Evolutionary conservation across 2,797 vertebrate species (phyloP).

Genomic region (Liparis tanakae): DNA sequence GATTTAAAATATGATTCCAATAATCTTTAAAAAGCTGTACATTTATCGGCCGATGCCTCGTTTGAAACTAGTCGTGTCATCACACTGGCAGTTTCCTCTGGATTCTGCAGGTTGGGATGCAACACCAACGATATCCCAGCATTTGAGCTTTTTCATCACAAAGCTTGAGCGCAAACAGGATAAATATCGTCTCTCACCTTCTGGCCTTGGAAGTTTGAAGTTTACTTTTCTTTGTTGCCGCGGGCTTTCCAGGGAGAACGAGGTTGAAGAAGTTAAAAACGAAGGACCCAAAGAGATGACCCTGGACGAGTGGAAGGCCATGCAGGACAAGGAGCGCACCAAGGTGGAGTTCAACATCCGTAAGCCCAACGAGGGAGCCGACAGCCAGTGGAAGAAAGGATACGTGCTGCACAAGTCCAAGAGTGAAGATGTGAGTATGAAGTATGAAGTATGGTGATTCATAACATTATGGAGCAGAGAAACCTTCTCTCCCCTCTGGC

Average conservation of each 20-base stretch:
- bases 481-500: neutral
- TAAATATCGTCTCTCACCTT: slow-evolving; percentile 40
- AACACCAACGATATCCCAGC: slow-evolving; percentile 3
- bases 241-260: slow-evolving; percentile 90
- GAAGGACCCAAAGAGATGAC: slow-evolving; percentile 99
- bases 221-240: slow-evolving; percentile 26
- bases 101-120: too few relatives aligned
- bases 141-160: slow-evolving; percentile 25
- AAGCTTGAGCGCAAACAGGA: slow-evolving; percentile 35
- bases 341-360: slow-evolving; percentile 99
- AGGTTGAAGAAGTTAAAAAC: slow-evolving; percentile 96
- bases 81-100: neutral
- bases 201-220: slow-evolving; percentile 32
- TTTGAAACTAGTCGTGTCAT: neutral
- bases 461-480: neutral
- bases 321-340: slow-evolving; percentile 98
- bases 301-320: slow-evolving; percentile 99
- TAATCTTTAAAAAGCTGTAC: neutral
- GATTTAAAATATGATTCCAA: neutral
- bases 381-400: slow-evolving; percentile 99
- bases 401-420: slow-evolving; percentile 99
- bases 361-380: slow-evolving; percentile 97
- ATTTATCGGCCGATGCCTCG: neutral
- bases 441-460: slow-evolving; percentile 64
- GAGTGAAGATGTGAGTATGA: slow-evolving; percentile 92